Evolutionary conservation across 2,797 vertebrate species (phyloP).

Genomic region (Danio kyathit): DNA sequence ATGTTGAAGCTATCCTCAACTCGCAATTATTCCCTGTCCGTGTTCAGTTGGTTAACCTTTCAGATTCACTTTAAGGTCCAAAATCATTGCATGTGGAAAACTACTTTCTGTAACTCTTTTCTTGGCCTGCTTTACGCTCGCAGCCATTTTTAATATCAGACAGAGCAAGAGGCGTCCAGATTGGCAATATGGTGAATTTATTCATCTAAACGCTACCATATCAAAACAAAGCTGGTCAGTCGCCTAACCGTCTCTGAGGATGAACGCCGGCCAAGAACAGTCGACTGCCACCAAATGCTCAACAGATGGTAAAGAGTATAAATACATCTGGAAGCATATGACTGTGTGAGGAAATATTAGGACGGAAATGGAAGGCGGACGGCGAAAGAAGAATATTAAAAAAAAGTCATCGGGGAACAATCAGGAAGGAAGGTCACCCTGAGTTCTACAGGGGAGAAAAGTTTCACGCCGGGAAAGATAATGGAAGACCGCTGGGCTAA

Average conservation of each 20-base stretch:
- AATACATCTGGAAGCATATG: conserved; percentile 70
- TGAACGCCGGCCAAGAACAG: conserved; percentile 59
- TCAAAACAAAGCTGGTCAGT: conserved; percentile 64
- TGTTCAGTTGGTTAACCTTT: conserved; percentile 46
- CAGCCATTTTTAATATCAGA: conserved; percentile 51
- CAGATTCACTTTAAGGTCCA: conserved; percentile 8
- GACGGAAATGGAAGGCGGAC: conserved; percentile 64
- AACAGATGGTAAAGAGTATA: conserved; percentile 76
- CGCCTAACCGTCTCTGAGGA: conserved; percentile 60
- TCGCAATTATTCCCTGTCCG: conserved; percentile 24
- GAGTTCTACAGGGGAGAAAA: conserved; percentile 72
- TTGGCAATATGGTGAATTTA: conserved; percentile 61
- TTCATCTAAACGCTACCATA: conserved; percentile 58
- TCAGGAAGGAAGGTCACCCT: conserved; percentile 78
- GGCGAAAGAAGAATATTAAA: conserved; percentile 67
- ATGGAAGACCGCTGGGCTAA: conserved; percentile 80
- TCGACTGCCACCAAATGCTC: conserved; percentile 70
- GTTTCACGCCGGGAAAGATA: conserved; percentile 78
- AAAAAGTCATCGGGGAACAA: conserved; percentile 68
- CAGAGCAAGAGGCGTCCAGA: conserved; percentile 39
- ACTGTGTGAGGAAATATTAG: conserved; percentile 61
- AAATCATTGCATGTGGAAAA: conserved; percentile 36
- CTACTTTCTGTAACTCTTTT: background rate
- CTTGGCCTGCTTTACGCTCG: conserved; percentile 33
- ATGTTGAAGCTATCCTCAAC: conserved; percentile 36